A percentile compares a stretch with the other conserved stretches of the same genome.
These are phyloP conservation scores for Pemphredon lugubris DNA, from an alignment of 2,888 invertebrate species.

Conservation along the genomic window DNA sequence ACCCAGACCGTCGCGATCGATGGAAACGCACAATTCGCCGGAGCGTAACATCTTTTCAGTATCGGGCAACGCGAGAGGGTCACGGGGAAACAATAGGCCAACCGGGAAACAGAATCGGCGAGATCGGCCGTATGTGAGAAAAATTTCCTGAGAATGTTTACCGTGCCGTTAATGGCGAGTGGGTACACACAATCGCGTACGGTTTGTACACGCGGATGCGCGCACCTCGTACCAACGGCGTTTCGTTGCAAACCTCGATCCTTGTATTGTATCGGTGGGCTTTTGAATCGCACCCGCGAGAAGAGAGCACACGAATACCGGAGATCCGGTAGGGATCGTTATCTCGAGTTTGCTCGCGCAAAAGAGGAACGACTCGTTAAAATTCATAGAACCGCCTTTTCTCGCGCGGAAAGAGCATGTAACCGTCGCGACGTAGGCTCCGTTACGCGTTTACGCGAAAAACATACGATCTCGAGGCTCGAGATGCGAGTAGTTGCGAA, in stretches of 20 bases:
- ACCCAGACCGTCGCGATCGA: neutral
- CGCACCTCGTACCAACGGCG: no score
- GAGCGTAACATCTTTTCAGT: constrained; percentile 8
- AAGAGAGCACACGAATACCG: constrained; percentile 37
- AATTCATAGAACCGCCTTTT: constrained; percentile 43
- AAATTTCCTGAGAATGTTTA: constrained; percentile 57
- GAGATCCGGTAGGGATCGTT: constrained; percentile 62
- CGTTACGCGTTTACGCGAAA: neutral
- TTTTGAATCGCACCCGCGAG: constrained; percentile 34
- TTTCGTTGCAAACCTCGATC: constrained; percentile 23
- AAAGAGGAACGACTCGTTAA: constrained; percentile 59
- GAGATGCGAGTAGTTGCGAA: no score
- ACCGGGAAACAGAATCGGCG: constrained; percentile 53
- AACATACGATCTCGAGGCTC: no score
- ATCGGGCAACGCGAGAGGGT: constrained; percentile 29
- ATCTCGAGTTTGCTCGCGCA: constrained; percentile 51
- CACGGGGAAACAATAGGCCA: constrained; percentile 33
- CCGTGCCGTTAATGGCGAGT: constrained; percentile 57
- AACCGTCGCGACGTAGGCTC: neutral
- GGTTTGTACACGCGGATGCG: constrained; percentile 20
- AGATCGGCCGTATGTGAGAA: constrained; percentile 50
- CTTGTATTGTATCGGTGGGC: constrained; percentile 13
- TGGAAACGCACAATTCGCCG: neutral
- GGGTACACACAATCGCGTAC: constrained; percentile 33
- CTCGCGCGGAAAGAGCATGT: constrained; percentile 16